Evolutionary conservation across 2,797 vertebrate species (phyloP).

Genomic region (Pempheris klunzingeri): DNA sequence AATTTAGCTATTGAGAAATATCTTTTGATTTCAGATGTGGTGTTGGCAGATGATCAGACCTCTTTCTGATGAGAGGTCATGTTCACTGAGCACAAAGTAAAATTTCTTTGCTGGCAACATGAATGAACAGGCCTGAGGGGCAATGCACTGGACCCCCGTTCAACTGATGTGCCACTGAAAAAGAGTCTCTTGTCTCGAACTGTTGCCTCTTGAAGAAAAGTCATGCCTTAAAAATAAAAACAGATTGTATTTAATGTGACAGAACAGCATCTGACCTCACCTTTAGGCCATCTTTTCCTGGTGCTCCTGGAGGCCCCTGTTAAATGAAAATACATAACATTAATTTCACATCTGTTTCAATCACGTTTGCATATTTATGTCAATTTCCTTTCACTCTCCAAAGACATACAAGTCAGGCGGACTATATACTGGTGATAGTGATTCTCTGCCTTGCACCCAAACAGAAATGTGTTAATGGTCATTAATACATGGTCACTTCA

Average conservation of each 20-base stretch:
- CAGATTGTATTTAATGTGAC: not conserved
- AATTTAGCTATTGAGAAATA: slow-evolving; percentile 41
- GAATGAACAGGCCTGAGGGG: slow-evolving; percentile 13
- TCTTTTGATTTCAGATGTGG: slow-evolving; percentile 23
- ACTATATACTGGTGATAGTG: not conserved
- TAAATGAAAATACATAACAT: slow-evolving; percentile 30
- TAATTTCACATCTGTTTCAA: slow-evolving; percentile 16
- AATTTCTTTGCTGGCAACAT: slow-evolving; percentile 12
- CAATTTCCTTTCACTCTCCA: not conserved
- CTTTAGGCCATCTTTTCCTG: slow-evolving; percentile 94
- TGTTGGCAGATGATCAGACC: slow-evolving; percentile 26
- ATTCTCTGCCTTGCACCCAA: not conserved
- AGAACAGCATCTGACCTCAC: slow-evolving; percentile 79
- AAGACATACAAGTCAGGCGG: not conserved
- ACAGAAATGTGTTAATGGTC: slow-evolving; percentile 18
- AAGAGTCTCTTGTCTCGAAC: not conserved
- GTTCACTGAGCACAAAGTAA: slow-evolving; percentile 29
- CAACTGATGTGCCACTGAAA: not conserved
- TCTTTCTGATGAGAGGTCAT: slow-evolving; percentile 18
- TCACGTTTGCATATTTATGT: slow-evolving; percentile 4
- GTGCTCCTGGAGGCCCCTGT: slow-evolving; percentile 93
- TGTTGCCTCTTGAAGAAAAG: not conserved
- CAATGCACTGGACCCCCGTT: not conserved
- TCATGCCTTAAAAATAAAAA: not conserved
- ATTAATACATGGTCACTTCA: too few species aligned